A percentile compares a stretch with the other conserved stretches of the same genome.
Evolutionary conservation across 2,888 invertebrate species (phyloP).

Genomic region (Microplitis manilae): DNA sequence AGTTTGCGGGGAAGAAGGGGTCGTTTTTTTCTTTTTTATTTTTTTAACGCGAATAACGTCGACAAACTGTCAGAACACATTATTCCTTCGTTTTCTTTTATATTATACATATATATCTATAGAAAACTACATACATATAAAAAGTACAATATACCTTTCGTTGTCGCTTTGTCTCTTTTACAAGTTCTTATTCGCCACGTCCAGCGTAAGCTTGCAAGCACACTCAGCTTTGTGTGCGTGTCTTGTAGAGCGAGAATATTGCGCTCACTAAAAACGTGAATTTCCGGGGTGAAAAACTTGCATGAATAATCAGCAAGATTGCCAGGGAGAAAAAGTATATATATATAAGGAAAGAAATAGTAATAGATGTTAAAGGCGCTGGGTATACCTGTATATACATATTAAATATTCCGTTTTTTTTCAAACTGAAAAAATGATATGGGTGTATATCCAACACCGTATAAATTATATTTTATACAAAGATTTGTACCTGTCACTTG

Average conservation of each 20-base stretch:
- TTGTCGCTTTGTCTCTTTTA: conserved; percentile 30
- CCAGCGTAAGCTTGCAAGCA: conserved; percentile 11
- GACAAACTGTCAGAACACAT: conserved; percentile 26
- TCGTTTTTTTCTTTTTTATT: not conserved
- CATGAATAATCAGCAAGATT: conserved; percentile 43
- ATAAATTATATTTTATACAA: conserved; percentile 18
- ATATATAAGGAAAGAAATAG: not conserved
- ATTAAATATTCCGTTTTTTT: not conserved
- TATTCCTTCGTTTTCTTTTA: conserved; percentile 28
- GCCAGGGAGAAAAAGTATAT: conserved; percentile 9
- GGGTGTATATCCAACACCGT: not conserved
- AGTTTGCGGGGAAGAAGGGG: not conserved
- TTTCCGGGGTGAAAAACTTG: conserved; percentile 36
- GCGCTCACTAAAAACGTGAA: conserved; percentile 40
- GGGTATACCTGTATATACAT: not conserved
- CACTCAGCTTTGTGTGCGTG: conserved; percentile 18
- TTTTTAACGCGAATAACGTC: not conserved
- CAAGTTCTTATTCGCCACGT: conserved; percentile 37
- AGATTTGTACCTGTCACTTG: conserved; percentile 17
- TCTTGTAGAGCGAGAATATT: conserved; percentile 27
- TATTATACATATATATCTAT: conserved; percentile 10
- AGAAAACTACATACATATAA: too few relatives aligned
- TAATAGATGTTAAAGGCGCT: not conserved
- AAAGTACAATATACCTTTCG: conserved; percentile 28
- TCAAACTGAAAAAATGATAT: conserved; percentile 23